Conservation (phyloP, 2,888 invertebrate genomes). For the Rhagophthalmus giganteus region DNA sequence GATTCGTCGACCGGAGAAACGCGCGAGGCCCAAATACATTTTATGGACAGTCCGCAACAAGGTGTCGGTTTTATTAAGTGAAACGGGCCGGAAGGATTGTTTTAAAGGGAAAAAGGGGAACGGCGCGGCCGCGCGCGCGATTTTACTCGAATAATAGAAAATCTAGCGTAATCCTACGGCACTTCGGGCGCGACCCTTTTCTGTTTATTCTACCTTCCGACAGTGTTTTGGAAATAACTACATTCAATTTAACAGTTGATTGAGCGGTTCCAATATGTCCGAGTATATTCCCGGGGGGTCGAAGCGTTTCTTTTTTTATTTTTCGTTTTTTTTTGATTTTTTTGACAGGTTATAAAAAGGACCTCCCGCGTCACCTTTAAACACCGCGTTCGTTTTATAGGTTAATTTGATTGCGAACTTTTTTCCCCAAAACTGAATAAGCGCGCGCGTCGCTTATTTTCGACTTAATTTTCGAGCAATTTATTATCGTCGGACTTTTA, state of each 20-base stretch:
- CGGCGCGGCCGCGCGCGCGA: background rate
- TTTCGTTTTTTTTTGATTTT: too few relatives aligned
- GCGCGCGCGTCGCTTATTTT: too few relatives aligned
- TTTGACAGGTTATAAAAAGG: too few relatives aligned
- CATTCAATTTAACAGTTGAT: background rate
- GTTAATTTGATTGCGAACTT: too few relatives aligned
- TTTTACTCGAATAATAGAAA: background rate
- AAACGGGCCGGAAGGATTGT: constrained; percentile 3
- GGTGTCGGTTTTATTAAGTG: constrained; percentile 4
- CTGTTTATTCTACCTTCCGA: constrained; percentile 1
- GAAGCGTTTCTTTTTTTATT: too few relatives aligned
- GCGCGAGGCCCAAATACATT: too few relatives aligned
- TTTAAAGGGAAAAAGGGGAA: constrained; percentile 1
- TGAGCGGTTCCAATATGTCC: background rate
- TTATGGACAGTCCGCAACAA: background rate
- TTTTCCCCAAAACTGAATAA: too few relatives aligned
- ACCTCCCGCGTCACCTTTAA: too few relatives aligned
- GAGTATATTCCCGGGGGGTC: background rate
- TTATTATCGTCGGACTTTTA: too few relatives aligned
- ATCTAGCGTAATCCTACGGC: background rate
- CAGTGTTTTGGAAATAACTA: constrained; percentile 1
- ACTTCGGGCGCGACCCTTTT: constrained; percentile 5
- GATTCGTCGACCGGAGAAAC: background rate
- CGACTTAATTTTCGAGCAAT: too few relatives aligned
- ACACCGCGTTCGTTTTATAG: too few relatives aligned